These are phyloP conservation scores for Rousettus leschenaultii DNA, from an alignment of 2,113 vertebrate genomes.

Conservation along the genomic window DNA sequence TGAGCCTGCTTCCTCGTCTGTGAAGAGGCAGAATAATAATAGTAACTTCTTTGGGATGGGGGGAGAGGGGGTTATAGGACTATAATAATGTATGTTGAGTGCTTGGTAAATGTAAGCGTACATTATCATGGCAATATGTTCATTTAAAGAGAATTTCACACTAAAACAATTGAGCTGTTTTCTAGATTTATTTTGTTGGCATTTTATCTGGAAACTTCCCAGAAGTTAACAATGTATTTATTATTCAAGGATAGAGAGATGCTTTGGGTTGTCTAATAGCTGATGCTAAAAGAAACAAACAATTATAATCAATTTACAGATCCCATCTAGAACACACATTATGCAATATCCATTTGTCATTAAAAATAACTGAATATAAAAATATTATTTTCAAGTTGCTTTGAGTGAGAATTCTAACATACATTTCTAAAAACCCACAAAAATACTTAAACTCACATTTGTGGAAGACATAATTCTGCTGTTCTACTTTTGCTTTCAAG, in stretches of 20 bases:
- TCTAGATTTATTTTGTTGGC: neutral
- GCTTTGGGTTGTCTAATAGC: neutral
- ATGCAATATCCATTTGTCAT: neutral
- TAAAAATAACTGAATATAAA: conserved; percentile 26
- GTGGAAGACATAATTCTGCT: neutral
- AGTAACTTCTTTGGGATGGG: neutral
- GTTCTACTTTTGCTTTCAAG: neutral
- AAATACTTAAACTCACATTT: neutral
- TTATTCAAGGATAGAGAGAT: neutral
- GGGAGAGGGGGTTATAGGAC: neutral
- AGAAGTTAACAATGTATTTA: neutral
- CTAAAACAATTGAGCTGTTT: neutral
- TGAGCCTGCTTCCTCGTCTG: neutral
- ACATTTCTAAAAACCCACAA: neutral
- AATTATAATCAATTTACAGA: neutral
- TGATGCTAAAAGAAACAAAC: neutral
- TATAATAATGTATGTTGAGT: neutral
- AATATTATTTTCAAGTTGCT: neutral
- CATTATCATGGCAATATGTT: neutral
- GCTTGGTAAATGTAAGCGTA: neutral
- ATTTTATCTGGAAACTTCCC: neutral
- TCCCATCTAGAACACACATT: neutral
- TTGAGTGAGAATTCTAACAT: neutral
- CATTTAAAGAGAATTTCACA: conserved; percentile 13
- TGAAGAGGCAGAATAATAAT: neutral